Evolutionary conservation across 2,888 invertebrate genomes (phyloP).

Genomic region (Aphodius sticticus): DNA sequence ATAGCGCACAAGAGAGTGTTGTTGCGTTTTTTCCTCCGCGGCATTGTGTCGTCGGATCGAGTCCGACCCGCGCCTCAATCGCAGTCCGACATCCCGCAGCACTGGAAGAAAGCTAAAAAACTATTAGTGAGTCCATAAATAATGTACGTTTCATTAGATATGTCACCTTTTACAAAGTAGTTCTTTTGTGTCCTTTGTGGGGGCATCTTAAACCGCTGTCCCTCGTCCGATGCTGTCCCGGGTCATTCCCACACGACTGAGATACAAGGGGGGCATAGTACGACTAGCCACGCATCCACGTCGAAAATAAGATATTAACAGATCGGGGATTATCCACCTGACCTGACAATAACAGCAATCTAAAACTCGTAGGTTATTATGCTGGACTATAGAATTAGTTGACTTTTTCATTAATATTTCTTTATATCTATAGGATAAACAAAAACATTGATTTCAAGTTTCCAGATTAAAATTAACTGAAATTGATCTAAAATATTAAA

Average conservation of each 20-base stretch:
- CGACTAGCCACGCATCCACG: not conserved
- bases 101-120: constrained; percentile 36
- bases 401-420: too few relatives aligned
- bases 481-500: too few relatives aligned
- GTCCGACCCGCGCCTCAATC: constrained; percentile 5
- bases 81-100: not conserved
- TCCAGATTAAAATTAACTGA: too few relatives aligned
- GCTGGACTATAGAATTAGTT: too few relatives aligned
- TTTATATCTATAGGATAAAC: too few relatives aligned
- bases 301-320: not conserved
- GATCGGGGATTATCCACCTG: not conserved
- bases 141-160: constrained; percentile 55
- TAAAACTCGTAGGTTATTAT: not conserved
- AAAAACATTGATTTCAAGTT: too few relatives aligned
- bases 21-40: not conserved
- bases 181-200: constrained; percentile 50
- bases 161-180: constrained; percentile 55
- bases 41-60: constrained; percentile 17
- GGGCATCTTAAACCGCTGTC: constrained; percentile 30
- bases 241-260: not conserved
- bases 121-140: constrained; percentile 50
- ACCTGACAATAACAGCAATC: not conserved
- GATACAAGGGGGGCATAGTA: not conserved
- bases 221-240: not conserved
- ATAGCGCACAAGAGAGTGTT: not conserved